phyloP scores from a whole-genome alignment of 2,113 vertebrate genomes.

The Rhea americana region DNA sequence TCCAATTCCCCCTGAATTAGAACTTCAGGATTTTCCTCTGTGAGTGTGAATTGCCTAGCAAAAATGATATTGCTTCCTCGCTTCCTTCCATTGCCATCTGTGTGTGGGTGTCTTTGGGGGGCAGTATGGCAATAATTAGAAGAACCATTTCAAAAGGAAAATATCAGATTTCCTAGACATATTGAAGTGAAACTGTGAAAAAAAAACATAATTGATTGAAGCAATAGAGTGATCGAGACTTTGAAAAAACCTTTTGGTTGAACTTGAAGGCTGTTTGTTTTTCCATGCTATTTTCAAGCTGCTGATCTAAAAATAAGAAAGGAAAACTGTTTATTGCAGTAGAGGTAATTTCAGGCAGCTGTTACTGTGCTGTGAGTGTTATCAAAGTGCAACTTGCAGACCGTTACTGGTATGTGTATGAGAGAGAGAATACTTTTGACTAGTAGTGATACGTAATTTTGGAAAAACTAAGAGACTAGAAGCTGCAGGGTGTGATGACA shows the following conservation, averaged over 20 bases:
- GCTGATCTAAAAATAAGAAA: not conserved
- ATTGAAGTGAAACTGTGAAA: not conserved
- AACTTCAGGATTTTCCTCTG: not conserved
- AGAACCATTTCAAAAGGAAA: constrained; percentile 27
- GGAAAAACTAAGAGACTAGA: not conserved
- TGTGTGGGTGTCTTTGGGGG: constrained; percentile 45
- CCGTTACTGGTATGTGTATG: not conserved
- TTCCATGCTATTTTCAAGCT: not conserved
- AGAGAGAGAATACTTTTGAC: not conserved
- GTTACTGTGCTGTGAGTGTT: not conserved
- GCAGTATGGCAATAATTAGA: constrained; percentile 25
- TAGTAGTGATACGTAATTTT: not conserved
- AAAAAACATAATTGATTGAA: not conserved
- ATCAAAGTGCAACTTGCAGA: not conserved
- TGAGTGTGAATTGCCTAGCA: constrained; percentile 3
- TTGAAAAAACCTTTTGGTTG: not conserved
- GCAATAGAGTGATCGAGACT: not conserved
- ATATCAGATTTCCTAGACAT: constrained; percentile 22
- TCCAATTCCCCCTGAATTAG: not conserved
- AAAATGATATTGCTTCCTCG: constrained; percentile 17
- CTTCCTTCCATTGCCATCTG: constrained; percentile 49
- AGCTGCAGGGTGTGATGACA: not conserved
- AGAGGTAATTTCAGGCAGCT: not conserved
- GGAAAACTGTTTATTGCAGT: not conserved
- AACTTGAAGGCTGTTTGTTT: not conserved